These are phyloP conservation scores for Drosophila meridiana DNA, from an alignment of 2,888 invertebrate species.

Conservation along the genomic window DNA sequence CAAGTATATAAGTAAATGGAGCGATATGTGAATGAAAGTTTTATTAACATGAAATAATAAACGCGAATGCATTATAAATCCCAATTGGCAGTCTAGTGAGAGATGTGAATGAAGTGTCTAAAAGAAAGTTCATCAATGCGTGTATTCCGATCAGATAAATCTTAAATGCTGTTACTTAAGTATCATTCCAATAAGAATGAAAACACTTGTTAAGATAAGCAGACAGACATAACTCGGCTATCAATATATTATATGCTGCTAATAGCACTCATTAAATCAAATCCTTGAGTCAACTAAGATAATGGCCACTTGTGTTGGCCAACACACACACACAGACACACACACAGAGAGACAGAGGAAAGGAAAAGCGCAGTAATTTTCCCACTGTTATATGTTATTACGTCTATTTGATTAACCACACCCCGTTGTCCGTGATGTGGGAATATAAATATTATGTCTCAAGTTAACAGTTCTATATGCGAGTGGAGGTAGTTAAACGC, in stretches of 20 bases:
- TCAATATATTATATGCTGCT: slow-evolving; percentile 21
- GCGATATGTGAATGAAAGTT: neutral
- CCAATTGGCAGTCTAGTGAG: slow-evolving; percentile 1
- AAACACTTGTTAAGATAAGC: neutral
- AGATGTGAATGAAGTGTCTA: neutral
- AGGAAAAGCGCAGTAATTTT: slow-evolving; percentile 28
- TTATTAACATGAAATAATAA: slow-evolving; percentile 12
- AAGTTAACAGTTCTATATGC: slow-evolving; percentile 47
- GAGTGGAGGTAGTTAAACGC: slow-evolving; percentile 32
- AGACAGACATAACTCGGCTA: neutral
- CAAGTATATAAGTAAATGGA: neutral
- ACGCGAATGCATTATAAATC: neutral
- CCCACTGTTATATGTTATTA: slow-evolving; percentile 33
- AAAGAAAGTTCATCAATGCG: neutral
- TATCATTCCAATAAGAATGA: neutral
- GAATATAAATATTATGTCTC: slow-evolving; percentile 59
- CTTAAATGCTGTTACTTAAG: neutral
- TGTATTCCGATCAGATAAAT: neutral
- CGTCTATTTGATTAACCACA: slow-evolving; percentile 68
- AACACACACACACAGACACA: neutral
- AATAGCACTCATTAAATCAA: slow-evolving; percentile 42
- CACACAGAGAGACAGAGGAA: neutral
- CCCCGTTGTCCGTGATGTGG: slow-evolving; percentile 51
- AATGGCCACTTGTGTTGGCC: slow-evolving; percentile 52
- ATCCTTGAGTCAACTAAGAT: slow-evolving; percentile 52